phyloP scores from a whole-genome alignment of 53 echinoderm and acorn worm species.

The Holothuria scabra region DNA sequence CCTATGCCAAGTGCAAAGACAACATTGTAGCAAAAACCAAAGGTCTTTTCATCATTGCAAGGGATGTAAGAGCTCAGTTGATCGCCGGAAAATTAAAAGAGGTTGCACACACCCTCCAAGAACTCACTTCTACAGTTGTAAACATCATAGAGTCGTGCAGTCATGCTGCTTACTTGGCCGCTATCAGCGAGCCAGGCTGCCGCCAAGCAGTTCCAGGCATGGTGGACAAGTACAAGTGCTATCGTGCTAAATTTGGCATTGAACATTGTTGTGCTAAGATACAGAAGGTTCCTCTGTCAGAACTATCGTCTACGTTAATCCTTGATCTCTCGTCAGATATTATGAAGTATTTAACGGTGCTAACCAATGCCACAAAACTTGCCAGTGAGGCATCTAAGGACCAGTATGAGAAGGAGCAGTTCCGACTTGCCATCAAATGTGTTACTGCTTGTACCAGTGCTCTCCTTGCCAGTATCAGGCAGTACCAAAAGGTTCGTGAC shows the following conservation, averaged over 20 bases:
- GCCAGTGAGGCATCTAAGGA: constrained; percentile 98
- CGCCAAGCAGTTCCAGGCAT: constrained; percentile 92
- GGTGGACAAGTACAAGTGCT: constrained; percentile 91
- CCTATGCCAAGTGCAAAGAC: constrained; percentile 94
- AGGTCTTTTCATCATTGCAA: constrained; percentile 84
- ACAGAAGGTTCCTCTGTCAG: constrained; percentile 78
- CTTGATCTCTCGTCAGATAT: constrained; percentile 89
- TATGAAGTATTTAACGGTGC: constrained; percentile 73
- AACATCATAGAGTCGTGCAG: constrained; percentile 92
- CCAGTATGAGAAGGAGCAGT: constrained; percentile 92
- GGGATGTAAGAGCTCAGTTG: constrained; percentile 83
- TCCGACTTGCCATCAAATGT: constrained; percentile 86
- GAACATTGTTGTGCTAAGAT: constrained; percentile 86
- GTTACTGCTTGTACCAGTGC: constrained; percentile 92
- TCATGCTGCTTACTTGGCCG: constrained; percentile 93
- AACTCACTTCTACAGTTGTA: constrained; percentile 81
- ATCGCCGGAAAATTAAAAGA: constrained; percentile 72
- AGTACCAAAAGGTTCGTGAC: constrained; percentile 82
- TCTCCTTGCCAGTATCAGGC: constrained; percentile 76
- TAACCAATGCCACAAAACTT: constrained; percentile 89
- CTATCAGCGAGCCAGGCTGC: constrained; percentile 83
- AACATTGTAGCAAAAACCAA: constrained; percentile 92
- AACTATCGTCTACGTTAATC: constrained; percentile 81
- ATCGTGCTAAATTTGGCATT: constrained; percentile 86
- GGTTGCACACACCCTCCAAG: constrained; percentile 67